A percentile compares a stretch with the other conserved stretches of the same genome.
Conservation (phyloP, 2,888 invertebrate species). For the Mythimna lalbum region DNA sequence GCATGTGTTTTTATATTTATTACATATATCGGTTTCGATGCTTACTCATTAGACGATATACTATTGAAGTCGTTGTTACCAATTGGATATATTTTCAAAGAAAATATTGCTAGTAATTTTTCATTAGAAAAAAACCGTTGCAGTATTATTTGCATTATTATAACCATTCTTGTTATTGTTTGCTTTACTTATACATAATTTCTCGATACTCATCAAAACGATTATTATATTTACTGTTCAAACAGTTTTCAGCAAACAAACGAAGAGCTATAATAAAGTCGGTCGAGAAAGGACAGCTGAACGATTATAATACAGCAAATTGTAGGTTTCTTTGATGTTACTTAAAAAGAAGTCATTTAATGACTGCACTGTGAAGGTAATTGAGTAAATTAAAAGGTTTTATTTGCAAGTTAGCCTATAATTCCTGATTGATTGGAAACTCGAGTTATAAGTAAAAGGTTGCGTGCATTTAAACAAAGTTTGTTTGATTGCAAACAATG, state of each 20-base stretch:
- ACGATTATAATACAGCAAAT: constrained; percentile 34
- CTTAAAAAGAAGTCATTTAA: constrained; percentile 32
- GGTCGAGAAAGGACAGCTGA: constrained; percentile 53
- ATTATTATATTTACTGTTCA: constrained; percentile 7
- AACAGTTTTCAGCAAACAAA: constrained; percentile 28
- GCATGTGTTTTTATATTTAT: constrained; percentile 23
- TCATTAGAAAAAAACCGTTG: background rate
- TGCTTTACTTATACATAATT: constrained; percentile 4
- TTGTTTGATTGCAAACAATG: background rate
- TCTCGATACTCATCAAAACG: background rate
- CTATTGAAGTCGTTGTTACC: background rate
- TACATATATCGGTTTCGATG: background rate
- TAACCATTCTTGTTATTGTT: background rate
- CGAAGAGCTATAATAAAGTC: constrained; percentile 17
- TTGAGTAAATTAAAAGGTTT: constrained; percentile 47
- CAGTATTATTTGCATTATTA: no score
- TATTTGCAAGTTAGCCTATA: constrained; percentile 32
- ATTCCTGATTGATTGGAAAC: constrained; percentile 28
- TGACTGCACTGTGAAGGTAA: constrained; percentile 36
- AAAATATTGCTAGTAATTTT: background rate
- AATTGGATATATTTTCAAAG: constrained; percentile 1
- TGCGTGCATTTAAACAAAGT: background rate
- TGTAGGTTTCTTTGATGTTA: constrained; percentile 18
- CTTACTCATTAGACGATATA: constrained; percentile 1
- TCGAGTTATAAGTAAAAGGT: background rate